Conservation (phyloP, 2,113 vertebrate species). For the Sebastes schlegelii region DNA sequence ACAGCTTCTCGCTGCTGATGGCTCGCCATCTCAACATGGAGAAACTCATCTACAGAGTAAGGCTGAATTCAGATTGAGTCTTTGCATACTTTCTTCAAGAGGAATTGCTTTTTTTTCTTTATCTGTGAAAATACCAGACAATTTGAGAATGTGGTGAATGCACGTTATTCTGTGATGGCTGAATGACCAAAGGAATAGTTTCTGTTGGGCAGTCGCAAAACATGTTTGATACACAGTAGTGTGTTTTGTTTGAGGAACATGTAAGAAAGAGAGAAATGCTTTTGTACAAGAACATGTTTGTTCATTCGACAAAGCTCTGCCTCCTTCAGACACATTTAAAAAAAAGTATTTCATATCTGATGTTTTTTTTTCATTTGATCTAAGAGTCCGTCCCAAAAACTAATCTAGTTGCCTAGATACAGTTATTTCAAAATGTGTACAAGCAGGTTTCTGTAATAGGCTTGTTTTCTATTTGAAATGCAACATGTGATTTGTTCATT, state of each 20-base stretch:
- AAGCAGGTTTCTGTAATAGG: neutral
- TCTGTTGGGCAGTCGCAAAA: neutral
- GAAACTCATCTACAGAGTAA: constrained; percentile 80
- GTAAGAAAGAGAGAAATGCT: constrained; percentile 6
- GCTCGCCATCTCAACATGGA: constrained; percentile 84
- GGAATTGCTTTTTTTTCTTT: neutral
- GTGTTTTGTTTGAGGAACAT: constrained; percentile 31
- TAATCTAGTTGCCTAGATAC: neutral
- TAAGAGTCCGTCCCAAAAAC: neutral
- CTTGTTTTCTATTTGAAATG: neutral
- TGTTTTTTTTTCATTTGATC: constrained; percentile 28
- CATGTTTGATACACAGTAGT: neutral
- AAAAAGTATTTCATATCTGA: neutral
- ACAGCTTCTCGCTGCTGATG: constrained; percentile 85
- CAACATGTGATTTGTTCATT: neutral
- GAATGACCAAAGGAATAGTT: neutral
- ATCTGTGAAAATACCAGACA: neutral
- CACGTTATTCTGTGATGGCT: neutral
- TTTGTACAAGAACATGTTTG: constrained; percentile 37
- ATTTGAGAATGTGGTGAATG: neutral
- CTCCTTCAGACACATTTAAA: neutral
- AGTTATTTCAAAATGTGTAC: neutral
- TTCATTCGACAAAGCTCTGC: constrained; percentile 22
- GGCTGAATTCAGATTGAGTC: constrained; percentile 3
- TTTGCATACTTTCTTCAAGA: neutral